A percentile compares a stretch with the other conserved stretches of the same genome.
These are phyloP conservation scores for Sipha maydis DNA, from an alignment of 2,888 invertebrate species.

Conservation along the genomic window DNA sequence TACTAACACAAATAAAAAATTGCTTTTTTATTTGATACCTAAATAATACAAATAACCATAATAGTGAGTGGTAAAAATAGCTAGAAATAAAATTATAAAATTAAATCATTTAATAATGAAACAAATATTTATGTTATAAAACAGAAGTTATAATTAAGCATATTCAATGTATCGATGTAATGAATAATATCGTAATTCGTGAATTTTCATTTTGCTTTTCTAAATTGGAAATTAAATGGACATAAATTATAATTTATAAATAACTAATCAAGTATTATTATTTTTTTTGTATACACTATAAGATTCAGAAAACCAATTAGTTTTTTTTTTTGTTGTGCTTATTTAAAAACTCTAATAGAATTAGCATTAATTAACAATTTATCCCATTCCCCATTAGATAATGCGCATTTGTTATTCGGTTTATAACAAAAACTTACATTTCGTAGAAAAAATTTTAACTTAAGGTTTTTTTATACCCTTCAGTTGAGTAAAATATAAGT, in stretches of 20 bases:
- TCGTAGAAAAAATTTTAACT: neutral
- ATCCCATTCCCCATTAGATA: neutral
- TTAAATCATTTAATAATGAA: neutral
- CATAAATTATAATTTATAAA: neutral
- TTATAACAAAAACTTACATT: neutral
- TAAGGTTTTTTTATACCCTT: neutral
- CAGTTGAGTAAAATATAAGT: neutral
- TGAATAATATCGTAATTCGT: too few species aligned
- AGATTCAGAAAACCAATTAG: too few species aligned
- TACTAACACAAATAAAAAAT: slow-evolving; percentile 8
- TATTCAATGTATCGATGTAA: neutral
- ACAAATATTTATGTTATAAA: too few species aligned
- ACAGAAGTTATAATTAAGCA: too few species aligned
- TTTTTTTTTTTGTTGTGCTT: neutral
- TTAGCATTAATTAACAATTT: neutral
- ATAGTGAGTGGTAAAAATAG: neutral
- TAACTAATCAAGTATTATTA: too few species aligned
- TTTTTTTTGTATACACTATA: too few species aligned
- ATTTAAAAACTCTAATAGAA: neutral
- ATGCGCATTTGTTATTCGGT: neutral
- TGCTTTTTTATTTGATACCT: neutral
- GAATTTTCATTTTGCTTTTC: neutral
- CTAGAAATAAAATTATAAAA: neutral
- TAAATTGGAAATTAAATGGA: neutral
- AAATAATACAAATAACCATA: neutral